Conservation (phyloP, 2,113 vertebrate species). For the Calyptomena viridis region DNA sequence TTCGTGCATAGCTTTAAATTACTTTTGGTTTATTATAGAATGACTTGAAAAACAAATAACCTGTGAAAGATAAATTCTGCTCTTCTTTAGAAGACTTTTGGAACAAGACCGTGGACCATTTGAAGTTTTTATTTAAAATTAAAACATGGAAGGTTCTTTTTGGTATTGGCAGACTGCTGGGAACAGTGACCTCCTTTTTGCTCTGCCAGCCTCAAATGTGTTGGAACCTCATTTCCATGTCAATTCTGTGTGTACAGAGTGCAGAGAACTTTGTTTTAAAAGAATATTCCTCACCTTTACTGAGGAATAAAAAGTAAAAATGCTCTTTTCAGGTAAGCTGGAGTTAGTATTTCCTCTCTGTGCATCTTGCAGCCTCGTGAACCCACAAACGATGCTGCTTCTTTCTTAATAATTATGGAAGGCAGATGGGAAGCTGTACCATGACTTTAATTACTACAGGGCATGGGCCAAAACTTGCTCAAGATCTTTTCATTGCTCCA, state of each 20-base stretch:
- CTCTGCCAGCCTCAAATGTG: background rate
- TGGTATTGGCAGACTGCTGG: background rate
- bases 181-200: background rate
- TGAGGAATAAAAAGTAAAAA: background rate
- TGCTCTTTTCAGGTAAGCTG: background rate
- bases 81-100: background rate
- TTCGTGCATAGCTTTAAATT: background rate
- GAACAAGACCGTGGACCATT: background rate
- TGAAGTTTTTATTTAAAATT: conserved; percentile 3
- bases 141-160: background rate
- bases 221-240: background rate
- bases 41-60: background rate
- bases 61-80: background rate
- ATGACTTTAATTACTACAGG: background rate
- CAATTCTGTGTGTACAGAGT: background rate
- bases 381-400: background rate
- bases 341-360: background rate
- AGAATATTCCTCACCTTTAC: background rate
- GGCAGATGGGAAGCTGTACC: background rate
- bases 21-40: background rate
- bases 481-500: background rate
- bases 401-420: background rate
- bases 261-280: background rate
- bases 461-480: background rate
- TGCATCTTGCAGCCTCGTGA: background rate